Percentiles rank a stretch among this genome's conserved stretches.
Conservation (phyloP, 2,113 vertebrate genomes). For the Ornithorhynchus anatinus region DNA sequence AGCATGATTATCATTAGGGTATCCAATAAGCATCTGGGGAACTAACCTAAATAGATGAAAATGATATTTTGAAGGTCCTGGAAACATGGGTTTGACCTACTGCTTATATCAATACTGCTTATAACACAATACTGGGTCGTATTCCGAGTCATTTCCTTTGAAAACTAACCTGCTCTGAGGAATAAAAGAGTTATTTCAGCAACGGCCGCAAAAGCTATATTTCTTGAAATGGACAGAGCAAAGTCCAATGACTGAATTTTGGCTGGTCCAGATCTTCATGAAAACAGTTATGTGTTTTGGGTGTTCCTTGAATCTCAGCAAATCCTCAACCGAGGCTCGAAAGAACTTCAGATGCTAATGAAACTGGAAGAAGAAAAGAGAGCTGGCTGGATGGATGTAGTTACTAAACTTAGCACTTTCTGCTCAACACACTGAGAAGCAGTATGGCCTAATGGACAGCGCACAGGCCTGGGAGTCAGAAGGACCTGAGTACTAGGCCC, state of each 20-base stretch:
- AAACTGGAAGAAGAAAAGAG: no score
- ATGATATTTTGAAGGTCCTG: background rate
- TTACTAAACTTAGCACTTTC: no score
- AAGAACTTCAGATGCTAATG: no score
- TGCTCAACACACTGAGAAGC: no score
- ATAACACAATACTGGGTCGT: background rate
- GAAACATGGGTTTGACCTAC: background rate
- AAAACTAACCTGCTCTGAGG: background rate
- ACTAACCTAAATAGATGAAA: background rate
- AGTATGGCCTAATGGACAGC: no score
- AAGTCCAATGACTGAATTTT: background rate
- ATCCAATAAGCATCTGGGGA: background rate
- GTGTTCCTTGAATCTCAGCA: no score
- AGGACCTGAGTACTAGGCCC: no score
- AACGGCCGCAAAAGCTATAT: background rate
- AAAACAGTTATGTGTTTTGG: no score
- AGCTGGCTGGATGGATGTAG: no score
- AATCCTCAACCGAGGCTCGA: no score
- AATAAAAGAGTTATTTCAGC: background rate
- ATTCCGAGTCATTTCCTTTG: background rate
- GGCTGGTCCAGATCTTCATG: background rate
- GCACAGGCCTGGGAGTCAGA: no score
- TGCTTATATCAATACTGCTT: background rate
- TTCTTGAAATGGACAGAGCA: background rate
- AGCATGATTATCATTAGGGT: background rate